Evolutionary conservation across 1,140 invertebrate genomes (phyloP).

Genomic region (Ditylenchus dipsaci): DNA sequence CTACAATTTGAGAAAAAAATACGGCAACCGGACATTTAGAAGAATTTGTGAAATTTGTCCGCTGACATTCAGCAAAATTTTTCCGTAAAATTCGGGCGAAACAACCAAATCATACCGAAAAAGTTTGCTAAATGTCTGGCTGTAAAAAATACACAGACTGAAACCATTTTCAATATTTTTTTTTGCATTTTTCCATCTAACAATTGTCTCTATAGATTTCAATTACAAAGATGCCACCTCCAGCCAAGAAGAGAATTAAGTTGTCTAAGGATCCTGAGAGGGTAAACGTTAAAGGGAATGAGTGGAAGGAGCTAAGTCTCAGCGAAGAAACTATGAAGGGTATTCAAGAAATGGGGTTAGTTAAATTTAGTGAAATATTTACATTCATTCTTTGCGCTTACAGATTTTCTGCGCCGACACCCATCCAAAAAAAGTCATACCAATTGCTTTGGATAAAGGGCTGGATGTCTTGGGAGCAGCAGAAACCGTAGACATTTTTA

Average conservation of each 20-base stretch:
- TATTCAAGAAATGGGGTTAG: background rate
- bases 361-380: background rate
- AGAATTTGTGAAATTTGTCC: too few relatives aligned
- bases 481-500: slow-evolving; percentile 67
- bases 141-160: too few relatives aligned
- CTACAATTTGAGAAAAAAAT: too few relatives aligned
- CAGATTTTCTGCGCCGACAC: slow-evolving; percentile 75
- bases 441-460: slow-evolving; percentile 76
- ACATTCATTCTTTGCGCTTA: slow-evolving; percentile 46
- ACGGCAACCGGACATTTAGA: too few relatives aligned
- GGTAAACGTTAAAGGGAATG: background rate
- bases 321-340: background rate
- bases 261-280: background rate
- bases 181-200: too few relatives aligned
- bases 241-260: background rate
- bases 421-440: slow-evolving; percentile 74
- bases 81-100: too few relatives aligned
- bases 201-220: too few relatives aligned
- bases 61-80: too few relatives aligned
- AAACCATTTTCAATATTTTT: too few relatives aligned
- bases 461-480: slow-evolving; percentile 88
- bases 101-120: too few relatives aligned
- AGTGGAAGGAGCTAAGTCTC: background rate
- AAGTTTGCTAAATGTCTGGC: too few relatives aligned
- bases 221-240: background rate